Evolutionary conservation across 2,888 invertebrate genomes (phyloP), one percentile per base, ranked within the genome.

Genomic region (Drosophila kuntzei): DNA sequence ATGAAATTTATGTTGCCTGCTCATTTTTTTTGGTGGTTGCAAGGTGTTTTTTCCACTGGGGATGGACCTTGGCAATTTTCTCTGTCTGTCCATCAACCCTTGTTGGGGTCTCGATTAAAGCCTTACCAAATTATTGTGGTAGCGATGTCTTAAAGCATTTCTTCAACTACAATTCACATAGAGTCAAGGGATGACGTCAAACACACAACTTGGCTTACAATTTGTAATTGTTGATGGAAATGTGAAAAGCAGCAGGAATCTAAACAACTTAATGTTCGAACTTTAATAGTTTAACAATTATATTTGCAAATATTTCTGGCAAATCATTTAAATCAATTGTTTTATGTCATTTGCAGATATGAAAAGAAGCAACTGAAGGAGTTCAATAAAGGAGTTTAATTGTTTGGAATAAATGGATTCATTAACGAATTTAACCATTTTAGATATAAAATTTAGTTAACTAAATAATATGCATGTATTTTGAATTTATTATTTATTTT

Each of bases 1-100:
- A 84, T 84, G 86, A 84, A 84, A 88, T 84, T 84, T 84, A 86
- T 87, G 83, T 62, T 61, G 80, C 71, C 63, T 54, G 60, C 68
- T 77, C 49, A 59, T 34, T 59, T 61, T 39, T 34, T 29, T 50
- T 29, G 79, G 77, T 77, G 75, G 77, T 77, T 79, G 79, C 77
- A 77, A 75, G 77, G 77, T 77, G 75, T 74, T 50, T 51, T 74
- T 50, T 51, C 32, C 14, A n/a, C 12, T 32, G 57, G 74, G 49
- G 74, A 25, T 72, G 51, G 75, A 67, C 46, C 51, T 12, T 9
- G 14, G 37, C 25, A 43, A 49, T 37, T 34, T 7, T 3, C n/a
- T 18, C n/a, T 12, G 12, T 1, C 36, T 25, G 29, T 25, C 32
- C 47, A 41, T 29, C 50, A 32, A 55, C 61, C 72, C 51, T 27